These are phyloP conservation scores for Muscina levida DNA, from an alignment of 2,888 invertebrate genomes.

Conservation along the genomic window DNA sequence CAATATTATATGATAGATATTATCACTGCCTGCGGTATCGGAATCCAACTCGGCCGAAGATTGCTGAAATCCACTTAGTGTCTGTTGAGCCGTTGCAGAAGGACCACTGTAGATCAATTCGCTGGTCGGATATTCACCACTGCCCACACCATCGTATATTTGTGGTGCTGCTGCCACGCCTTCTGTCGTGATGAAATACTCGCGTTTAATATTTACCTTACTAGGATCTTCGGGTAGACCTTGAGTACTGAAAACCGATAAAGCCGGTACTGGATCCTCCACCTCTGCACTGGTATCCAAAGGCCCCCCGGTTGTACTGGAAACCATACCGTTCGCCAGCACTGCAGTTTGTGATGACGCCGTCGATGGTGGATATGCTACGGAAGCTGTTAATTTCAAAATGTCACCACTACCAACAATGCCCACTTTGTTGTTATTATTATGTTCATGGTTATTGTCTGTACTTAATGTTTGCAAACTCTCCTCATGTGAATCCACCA, in stretches of 20 bases:
- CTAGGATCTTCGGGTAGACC: slow-evolving; percentile 73
- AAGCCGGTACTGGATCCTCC: slow-evolving; percentile 54
- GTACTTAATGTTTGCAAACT: slow-evolving; percentile 57
- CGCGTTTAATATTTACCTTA: slow-evolving; percentile 76
- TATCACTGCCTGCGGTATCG: slow-evolving; percentile 76
- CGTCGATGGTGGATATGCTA: slow-evolving; percentile 68
- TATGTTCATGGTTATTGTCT: slow-evolving; percentile 56
- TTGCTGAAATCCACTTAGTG: slow-evolving; percentile 62
- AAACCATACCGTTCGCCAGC: slow-evolving; percentile 46
- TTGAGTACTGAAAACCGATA: slow-evolving; percentile 79
- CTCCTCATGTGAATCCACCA: slow-evolving; percentile 38
- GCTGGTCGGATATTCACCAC: slow-evolving; percentile 56
- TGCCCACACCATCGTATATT: slow-evolving; percentile 44
- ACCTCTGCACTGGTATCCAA: slow-evolving; percentile 43
- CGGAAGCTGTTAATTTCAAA: slow-evolving; percentile 75
- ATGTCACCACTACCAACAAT: slow-evolving; percentile 72
- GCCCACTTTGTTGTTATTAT: slow-evolving; percentile 51
- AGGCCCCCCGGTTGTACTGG: slow-evolving; percentile 6
- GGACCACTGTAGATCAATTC: slow-evolving; percentile 63
- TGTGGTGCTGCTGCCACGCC: slow-evolving; percentile 44
- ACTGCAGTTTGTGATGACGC: slow-evolving; percentile 51
- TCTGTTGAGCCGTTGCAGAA: slow-evolving; percentile 63
- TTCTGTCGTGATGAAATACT: slow-evolving; percentile 73
- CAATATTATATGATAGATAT: slow-evolving; percentile 75
- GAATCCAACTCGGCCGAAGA: slow-evolving; percentile 71